Percentiles rank a stretch among this genome's conserved stretches.
phyloP scores from a whole-genome alignment of 2,888 invertebrate species.

The Epistrophe eligans region DNA sequence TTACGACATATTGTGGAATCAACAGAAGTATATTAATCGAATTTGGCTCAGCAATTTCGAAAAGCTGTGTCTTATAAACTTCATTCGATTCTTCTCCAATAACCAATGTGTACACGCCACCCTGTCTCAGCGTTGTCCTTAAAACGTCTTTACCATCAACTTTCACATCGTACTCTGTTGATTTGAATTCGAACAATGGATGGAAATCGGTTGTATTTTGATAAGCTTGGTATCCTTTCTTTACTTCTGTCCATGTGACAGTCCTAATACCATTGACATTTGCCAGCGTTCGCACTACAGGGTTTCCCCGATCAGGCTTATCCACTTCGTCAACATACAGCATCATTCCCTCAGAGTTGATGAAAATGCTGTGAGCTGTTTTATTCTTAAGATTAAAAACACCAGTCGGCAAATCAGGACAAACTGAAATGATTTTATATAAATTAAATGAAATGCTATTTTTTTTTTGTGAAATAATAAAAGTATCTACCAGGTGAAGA shows the following conservation, averaged over 20 bases:
- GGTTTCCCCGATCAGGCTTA: slow-evolving; percentile 81
- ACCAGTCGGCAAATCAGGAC: slow-evolving; percentile 68
- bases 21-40: slow-evolving; percentile 86
- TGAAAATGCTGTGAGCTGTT: slow-evolving; percentile 79
- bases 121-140: slow-evolving; percentile 78
- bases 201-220: slow-evolving; percentile 75
- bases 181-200: slow-evolving; percentile 76
- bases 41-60: slow-evolving; percentile 83
- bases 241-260: slow-evolving; percentile 78
- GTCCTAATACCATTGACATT: slow-evolving; percentile 76
- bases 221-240: slow-evolving; percentile 72
- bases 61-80: slow-evolving; percentile 31
- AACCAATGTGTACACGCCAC: slow-evolving; percentile 83
- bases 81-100: slow-evolving; percentile 68
- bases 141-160: slow-evolving; percentile 71
- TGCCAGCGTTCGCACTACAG: slow-evolving; percentile 79
- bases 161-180: slow-evolving; percentile 77
- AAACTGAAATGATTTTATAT: slow-evolving; percentile 43
- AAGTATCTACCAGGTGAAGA: slow-evolving; percentile 75
- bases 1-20: slow-evolving; percentile 88
- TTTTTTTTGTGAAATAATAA: background rate
- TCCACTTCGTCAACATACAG: slow-evolving; percentile 79
- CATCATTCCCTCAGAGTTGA: slow-evolving; percentile 72
- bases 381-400: slow-evolving; percentile 66
- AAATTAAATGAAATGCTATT: background rate